These are phyloP conservation scores for Melanotaenia nigrans DNA, from an alignment of 2,797 vertebrate species.

Conservation along the genomic window DNA sequence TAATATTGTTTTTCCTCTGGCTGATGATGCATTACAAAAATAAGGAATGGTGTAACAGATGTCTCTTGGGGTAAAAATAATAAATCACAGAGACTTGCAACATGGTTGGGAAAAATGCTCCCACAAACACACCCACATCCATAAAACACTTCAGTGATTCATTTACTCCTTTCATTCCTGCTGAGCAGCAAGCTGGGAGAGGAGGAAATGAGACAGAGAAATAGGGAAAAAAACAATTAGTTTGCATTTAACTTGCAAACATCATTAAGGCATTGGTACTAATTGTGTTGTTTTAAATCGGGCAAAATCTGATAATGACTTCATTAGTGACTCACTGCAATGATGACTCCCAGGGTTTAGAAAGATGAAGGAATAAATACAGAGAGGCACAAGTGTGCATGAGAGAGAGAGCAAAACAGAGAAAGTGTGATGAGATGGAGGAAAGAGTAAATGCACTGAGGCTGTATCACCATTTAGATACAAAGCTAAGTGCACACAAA, in stretches of 20 bases:
- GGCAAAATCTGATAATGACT: constrained; percentile 84
- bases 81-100: constrained; percentile 80
- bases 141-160: constrained; percentile 72
- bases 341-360: constrained; percentile 71
- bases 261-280: constrained; percentile 76
- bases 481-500: constrained; percentile 29
- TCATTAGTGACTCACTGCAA: constrained; percentile 80
- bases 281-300: constrained; percentile 83
- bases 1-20: constrained; percentile 83
- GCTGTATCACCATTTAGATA: constrained; percentile 43
- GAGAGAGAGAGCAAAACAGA: constrained; percentile 7
- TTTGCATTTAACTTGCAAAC: constrained; percentile 82
- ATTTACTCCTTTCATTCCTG: constrained; percentile 72
- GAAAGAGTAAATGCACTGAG: constrained; percentile 33
- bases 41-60: constrained; percentile 83
- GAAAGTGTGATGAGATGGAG: constrained; percentile 24
- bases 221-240: constrained; percentile 58
- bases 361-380: constrained; percentile 51
- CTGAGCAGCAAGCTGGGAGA: constrained; percentile 50
- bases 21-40: constrained; percentile 87
- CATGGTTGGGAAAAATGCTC: constrained; percentile 64
- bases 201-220: constrained; percentile 65
- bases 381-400: constrained; percentile 16
- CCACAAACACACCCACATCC: constrained; percentile 61
- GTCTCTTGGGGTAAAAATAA: constrained; percentile 82